Conservation (phyloP, 2,888 invertebrate genomes). For the Tigriopus californicus region DNA sequence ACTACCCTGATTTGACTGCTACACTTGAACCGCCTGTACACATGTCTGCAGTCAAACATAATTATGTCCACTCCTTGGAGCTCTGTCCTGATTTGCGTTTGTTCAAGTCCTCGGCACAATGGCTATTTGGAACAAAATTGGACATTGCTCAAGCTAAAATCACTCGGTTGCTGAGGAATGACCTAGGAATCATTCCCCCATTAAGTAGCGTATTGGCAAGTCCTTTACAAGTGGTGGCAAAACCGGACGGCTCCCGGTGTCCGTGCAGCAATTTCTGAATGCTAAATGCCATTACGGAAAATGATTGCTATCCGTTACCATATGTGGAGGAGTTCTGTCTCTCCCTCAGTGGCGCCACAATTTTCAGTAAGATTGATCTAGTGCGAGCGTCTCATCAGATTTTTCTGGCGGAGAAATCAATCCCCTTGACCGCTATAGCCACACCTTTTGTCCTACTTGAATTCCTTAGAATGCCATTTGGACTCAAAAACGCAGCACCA, state of each 20-base stretch:
- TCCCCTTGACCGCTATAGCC: slow-evolving; percentile 26
- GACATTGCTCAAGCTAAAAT: background rate
- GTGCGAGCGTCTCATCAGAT: slow-evolving; percentile 27
- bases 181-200: slow-evolving; percentile 20
- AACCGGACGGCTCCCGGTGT: slow-evolving; percentile 23
- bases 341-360: slow-evolving; percentile 13
- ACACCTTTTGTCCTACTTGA: slow-evolving; percentile 27
- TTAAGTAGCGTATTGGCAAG: slow-evolving; percentile 26
- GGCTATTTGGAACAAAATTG: background rate
- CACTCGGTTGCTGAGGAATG: background rate
- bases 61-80: too few species aligned
- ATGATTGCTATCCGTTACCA: slow-evolving; percentile 26
- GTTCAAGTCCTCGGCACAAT: too few species aligned
- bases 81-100: too few species aligned
- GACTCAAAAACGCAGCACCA: slow-evolving; percentile 27
- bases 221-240: slow-evolving; percentile 23
- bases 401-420: slow-evolving; percentile 24
- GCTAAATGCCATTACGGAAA: slow-evolving; percentile 24
- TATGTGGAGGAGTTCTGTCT: slow-evolving; percentile 25
- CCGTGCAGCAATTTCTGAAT: slow-evolving; percentile 27
- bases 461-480: slow-evolving; percentile 25
- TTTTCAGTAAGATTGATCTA: slow-evolving; percentile 22
- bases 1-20: too few species aligned
- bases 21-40: too few species aligned
- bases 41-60: too few species aligned